These are phyloP conservation scores for Trichopria drosophilae DNA, from an alignment of 2,888 invertebrate species.

Conservation along the genomic window DNA sequence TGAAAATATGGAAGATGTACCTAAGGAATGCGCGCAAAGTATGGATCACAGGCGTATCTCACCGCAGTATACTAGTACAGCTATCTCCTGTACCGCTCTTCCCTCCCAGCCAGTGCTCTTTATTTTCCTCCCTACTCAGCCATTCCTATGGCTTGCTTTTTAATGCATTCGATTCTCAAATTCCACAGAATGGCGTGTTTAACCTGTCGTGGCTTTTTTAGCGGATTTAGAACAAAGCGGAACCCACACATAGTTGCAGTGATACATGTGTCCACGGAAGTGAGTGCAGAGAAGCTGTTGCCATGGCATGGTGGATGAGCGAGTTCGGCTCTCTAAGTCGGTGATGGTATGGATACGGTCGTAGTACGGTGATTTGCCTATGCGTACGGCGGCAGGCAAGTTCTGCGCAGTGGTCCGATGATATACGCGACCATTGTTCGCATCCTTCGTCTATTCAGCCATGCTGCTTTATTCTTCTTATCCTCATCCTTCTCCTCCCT, in stretches of 20 bases:
- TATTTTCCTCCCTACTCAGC: too few species aligned
- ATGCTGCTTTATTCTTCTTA: conserved; percentile 36
- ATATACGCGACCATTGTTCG: conserved; percentile 58
- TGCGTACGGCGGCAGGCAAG: conserved; percentile 54
- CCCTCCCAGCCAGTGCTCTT: too few species aligned
- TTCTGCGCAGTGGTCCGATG: conserved; percentile 55
- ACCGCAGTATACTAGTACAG: too few species aligned
- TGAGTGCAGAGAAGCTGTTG: conserved; percentile 4
- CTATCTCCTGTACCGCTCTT: too few species aligned
- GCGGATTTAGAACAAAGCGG: conserved; percentile 50
- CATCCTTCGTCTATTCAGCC: conserved; percentile 34
- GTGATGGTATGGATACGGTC: conserved; percentile 33
- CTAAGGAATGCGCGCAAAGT: too few species aligned
- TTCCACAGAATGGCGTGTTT: conserved; percentile 46
- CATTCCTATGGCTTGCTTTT: too few species aligned
- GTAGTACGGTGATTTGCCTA: conserved; percentile 54
- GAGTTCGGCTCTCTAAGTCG: too few species aligned
- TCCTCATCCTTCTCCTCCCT: conserved; percentile 33
- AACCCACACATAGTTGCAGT: too few species aligned
- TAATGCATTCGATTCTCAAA: conserved; percentile 49
- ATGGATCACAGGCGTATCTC: too few species aligned
- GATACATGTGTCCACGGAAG: not conserved
- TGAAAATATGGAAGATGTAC: too few species aligned
- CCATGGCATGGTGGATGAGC: not conserved
- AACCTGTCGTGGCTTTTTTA: conserved; percentile 47